Base-by-base conservation (phyloP, 2,888 invertebrate genomes). In the Actias luna region DNA sequence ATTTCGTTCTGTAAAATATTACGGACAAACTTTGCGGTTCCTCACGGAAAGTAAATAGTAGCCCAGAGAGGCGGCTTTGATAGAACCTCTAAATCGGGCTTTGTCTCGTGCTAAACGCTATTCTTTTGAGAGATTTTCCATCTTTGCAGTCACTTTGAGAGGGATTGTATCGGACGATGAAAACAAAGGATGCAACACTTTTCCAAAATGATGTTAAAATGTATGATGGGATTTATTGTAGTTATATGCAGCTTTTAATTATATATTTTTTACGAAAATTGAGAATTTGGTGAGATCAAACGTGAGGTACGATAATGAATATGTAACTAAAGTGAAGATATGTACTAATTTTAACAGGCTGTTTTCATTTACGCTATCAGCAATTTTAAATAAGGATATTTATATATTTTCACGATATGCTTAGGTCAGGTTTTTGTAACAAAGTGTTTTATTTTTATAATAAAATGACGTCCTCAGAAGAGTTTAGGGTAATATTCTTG, bases 51-150 rank as follows among this genome's bases (percentile, higher is more conserved):
- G 87, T 87, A 92, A 91, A 91, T 88, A 91, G 87, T 88, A 84
- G 85, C 79, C 82, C 81, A 79, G 16, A 79, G 80, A 82, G 82
- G 84, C 83, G 83, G 79, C 84, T 84, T 83, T 76, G 79, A 79
- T 76, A 81, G 80, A 82, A 85, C 86, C 86, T 87, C 87, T 89
- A 86, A 89, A 88, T 88, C 87, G 87, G 83, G 85, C 90, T 91
- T 90, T 90, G 89, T 90, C 89, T 91, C 82, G 82, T 81, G 78
- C 86, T 89, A 88, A 90, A 89, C 86, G 85, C 85, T 83, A 88
- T 84, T 85, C 89, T 89, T 88, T 91, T 90, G 88, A 88, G 86
- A 88, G 89, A 90, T 90, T 91, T 87, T 81, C 83, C 82, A 86
- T 87, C 85, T 87, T 87, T 87, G 82, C 80, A 75, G 82, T 83